Conservation (phyloP, 2,888 invertebrate species). For the Trissolcus japonicus region DNA sequence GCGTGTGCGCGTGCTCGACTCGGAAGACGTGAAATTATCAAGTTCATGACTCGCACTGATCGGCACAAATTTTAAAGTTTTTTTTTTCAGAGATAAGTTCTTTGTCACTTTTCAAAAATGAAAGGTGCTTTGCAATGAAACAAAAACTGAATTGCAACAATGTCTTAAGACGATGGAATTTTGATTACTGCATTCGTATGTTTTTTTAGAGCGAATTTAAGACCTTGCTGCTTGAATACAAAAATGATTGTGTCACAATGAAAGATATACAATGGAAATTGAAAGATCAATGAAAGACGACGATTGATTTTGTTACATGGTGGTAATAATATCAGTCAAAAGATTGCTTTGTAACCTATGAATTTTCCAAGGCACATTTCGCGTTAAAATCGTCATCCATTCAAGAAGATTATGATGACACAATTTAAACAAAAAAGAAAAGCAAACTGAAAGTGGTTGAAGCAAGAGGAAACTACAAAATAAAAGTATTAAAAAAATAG, state of each 20-base stretch:
- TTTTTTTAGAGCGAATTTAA: conserved; percentile 8
- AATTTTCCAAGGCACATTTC: conserved; percentile 43
- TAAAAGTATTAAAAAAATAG: not conserved
- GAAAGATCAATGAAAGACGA: conserved; percentile 19
- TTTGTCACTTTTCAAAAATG: not conserved
- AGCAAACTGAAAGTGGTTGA: not conserved
- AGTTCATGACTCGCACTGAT: conserved; percentile 19
- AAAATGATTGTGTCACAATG: conserved; percentile 30
- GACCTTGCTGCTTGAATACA: conserved; percentile 31
- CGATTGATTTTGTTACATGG: conserved; percentile 7
- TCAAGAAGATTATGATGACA: not conserved
- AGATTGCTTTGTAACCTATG: conserved; percentile 28
- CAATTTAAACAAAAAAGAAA: not conserved
- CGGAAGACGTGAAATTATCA: conserved; percentile 43
- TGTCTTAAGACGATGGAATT: conserved; percentile 12
- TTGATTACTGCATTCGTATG: not conserved
- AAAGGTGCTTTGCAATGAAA: not conserved
- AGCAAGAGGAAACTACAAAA: not conserved
- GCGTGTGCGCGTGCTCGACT: conserved; percentile 31
- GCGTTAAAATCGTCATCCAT: not conserved
- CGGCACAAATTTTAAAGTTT: conserved; percentile 1
- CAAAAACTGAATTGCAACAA: conserved; percentile 14
- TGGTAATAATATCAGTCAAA: conserved; percentile 14
- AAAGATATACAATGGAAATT: conserved; percentile 22
- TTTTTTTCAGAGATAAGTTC: conserved; percentile 4